phyloP scores from a whole-genome alignment of 2,888 invertebrate genomes.

The Epicampocera succincta region DNA sequence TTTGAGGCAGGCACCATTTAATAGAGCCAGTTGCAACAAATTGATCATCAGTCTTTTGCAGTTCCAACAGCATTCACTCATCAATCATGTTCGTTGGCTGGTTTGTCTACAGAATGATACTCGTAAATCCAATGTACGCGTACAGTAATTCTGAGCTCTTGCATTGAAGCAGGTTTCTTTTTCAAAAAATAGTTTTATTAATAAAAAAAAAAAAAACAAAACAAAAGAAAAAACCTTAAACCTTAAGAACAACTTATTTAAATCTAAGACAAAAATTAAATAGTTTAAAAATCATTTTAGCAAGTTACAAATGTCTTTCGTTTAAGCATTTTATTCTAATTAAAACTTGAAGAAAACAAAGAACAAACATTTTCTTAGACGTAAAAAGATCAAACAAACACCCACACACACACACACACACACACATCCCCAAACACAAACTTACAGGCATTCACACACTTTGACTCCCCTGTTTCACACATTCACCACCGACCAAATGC shows the following conservation, averaged over 20 bases:
- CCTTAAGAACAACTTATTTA: constrained; percentile 29
- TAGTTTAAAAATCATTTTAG: constrained; percentile 60
- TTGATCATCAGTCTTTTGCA: constrained; percentile 42
- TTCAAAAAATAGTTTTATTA: constrained; percentile 61
- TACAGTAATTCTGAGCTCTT: constrained; percentile 30
- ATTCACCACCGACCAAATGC: neutral
- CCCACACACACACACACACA: neutral
- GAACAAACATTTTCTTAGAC: constrained; percentile 40
- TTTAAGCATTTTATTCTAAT: constrained; percentile 55
- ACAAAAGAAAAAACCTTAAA: constrained; percentile 8
- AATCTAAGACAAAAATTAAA: constrained; percentile 35
- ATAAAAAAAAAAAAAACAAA: too few relatives aligned
- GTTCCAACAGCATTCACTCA: constrained; percentile 35
- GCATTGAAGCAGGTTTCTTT: constrained; percentile 64
- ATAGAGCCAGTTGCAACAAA: constrained; percentile 13
- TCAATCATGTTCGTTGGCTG: constrained; percentile 40
- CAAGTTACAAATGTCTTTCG: constrained; percentile 8
- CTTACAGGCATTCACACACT: constrained; percentile 4
- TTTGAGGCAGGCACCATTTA: constrained; percentile 2
- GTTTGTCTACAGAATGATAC: neutral
- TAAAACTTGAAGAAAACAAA: constrained; percentile 43
- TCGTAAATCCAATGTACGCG: neutral
- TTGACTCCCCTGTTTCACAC: neutral
- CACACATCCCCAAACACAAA: neutral
- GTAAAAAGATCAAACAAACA: constrained; percentile 20